phyloP scores from a whole-genome alignment of 1,140 invertebrate species.

The Brachionus koreanus region DNA sequence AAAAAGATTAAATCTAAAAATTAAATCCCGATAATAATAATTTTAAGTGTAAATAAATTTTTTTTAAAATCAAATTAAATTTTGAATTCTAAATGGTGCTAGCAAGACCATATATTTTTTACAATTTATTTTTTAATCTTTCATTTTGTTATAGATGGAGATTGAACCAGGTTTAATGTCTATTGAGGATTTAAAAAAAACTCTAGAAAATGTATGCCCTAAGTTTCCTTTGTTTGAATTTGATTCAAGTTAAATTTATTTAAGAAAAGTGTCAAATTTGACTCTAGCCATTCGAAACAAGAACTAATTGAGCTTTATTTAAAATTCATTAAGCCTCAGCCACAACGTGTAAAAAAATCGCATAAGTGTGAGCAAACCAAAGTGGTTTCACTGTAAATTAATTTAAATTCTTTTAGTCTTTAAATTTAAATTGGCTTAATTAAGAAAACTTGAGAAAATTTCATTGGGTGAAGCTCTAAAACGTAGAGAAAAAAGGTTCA shows the following conservation, averaged over 20 bases:
- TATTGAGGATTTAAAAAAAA: neutral
- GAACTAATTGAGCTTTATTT: neutral
- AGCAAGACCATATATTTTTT: neutral
- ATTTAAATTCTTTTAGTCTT: neutral
- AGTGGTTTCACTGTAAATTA: neutral
- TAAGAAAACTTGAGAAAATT: neutral
- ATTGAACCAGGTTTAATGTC: neutral
- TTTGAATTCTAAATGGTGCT: neutral
- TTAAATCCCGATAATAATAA: neutral
- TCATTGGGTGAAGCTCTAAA: neutral
- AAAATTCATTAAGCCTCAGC: neutral
- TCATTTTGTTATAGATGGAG: neutral
- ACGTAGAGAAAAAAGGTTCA: neutral
- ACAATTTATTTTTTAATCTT: neutral
- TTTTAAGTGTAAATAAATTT: neutral
- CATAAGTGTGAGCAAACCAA: neutral
- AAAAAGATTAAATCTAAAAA: slow-evolving; percentile 8
- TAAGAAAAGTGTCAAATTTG: neutral
- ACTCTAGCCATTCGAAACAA: neutral
- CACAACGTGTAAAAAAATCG: neutral
- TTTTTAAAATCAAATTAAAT: neutral
- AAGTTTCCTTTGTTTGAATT: neutral
- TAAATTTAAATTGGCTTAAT: neutral
- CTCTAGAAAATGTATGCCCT: neutral
- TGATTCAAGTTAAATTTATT: neutral